These are phyloP conservation scores for Leptobrachium leishanense DNA, from an alignment of 2,113 vertebrate species.

Conservation along the genomic window DNA sequence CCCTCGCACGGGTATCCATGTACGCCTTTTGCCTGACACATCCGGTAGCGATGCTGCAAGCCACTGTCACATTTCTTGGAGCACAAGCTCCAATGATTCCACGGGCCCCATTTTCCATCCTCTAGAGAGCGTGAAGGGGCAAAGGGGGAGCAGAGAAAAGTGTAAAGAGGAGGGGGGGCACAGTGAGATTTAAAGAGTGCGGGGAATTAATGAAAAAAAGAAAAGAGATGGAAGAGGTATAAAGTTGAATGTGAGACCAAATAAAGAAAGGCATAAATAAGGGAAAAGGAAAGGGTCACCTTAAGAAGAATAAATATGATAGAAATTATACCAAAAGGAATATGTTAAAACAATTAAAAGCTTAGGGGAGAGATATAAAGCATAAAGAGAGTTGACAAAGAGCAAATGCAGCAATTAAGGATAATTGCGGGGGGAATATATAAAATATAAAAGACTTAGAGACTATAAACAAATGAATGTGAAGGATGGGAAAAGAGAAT, in stretches of 20 bases:
- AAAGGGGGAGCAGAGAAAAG: constrained; percentile 31
- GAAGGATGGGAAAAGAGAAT: constrained; percentile 6
- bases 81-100: constrained; percentile 96
- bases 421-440: background rate
- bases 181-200: accelerated
- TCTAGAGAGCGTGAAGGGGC: constrained; percentile 57
- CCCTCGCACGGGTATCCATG: constrained; percentile 92
- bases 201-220: background rate
- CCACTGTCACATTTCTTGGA: constrained; percentile 96
- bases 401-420: background rate
- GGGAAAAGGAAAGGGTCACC: background rate
- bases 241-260: constrained; percentile 11
- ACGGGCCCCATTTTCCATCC: constrained; percentile 92
- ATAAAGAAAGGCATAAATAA: constrained; percentile 26
- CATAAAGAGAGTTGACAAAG: background rate
- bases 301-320: background rate
- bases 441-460: background rate
- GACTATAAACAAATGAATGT: background rate
- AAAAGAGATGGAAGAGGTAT: background rate
- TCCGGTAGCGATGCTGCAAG: constrained; percentile 92
- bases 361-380: too few species aligned
- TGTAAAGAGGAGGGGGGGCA: constrained; percentile 24
- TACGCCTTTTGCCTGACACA: constrained; percentile 85
- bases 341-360: background rate
- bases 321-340: background rate